Evolutionary conservation across 2,888 invertebrate genomes (phyloP).

Genomic region (Ptychoptera albimana): DNA sequence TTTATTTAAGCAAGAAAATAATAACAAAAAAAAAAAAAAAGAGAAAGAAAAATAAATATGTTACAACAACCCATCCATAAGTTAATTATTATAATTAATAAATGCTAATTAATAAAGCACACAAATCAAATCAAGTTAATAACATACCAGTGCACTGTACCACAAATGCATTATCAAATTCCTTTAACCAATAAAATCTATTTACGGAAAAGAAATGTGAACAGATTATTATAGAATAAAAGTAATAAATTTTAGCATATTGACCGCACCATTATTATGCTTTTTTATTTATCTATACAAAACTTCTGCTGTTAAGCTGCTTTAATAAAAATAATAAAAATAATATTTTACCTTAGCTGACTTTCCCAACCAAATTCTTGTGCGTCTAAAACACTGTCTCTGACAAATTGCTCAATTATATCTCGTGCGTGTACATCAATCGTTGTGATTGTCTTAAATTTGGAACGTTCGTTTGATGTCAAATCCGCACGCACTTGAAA

Average conservation of each 20-base stretch:
- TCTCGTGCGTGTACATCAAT: constrained; percentile 87
- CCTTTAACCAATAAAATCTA: constrained; percentile 72
- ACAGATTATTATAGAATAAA: no score
- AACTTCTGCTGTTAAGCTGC: neutral
- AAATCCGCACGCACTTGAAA: constrained; percentile 42
- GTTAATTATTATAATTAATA: no score
- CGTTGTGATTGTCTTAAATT: constrained; percentile 77
- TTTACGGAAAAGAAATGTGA: constrained; percentile 10
- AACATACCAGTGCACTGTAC: constrained; percentile 57
- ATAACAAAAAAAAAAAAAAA: no score
- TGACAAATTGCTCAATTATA: constrained; percentile 67
- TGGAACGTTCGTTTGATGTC: constrained; percentile 63
- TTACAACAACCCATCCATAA: no score
- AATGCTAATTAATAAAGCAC: no score
- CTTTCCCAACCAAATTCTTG: constrained; percentile 90
- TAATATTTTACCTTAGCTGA: constrained; percentile 43
- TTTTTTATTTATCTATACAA: no score
- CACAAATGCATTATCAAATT: constrained; percentile 62
- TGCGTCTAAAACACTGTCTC: constrained; percentile 66
- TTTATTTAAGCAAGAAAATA: constrained; percentile 34
- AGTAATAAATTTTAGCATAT: neutral
- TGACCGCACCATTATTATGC: neutral
- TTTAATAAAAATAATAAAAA: constrained; percentile 10
- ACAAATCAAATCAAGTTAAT: constrained; percentile 3
- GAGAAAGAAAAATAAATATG: neutral